Base-by-base conservation (phyloP, 1,140 invertebrate genomes). In the Lerema accius region DNA sequence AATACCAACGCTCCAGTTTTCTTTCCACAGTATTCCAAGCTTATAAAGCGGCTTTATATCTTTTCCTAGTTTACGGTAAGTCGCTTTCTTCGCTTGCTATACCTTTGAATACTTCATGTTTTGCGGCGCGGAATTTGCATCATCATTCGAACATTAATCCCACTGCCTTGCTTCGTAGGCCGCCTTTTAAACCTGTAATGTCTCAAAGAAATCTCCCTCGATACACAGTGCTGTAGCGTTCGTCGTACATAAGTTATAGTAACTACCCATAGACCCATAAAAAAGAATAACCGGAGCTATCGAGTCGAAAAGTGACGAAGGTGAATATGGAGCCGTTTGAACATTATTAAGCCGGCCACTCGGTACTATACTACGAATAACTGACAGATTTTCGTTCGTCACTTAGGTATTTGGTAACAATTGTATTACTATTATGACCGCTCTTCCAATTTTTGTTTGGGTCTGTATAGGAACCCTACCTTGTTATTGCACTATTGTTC, bases 111-210 rank as follows among this genome's bases (percentile, higher is more conserved):
- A 32, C 28, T 39, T 39, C 35, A 42, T 55, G 49, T 39, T 51
- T 51, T 51, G 49, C 49, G 11, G 15, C 37, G 13, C 11, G 7
- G 11, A 26, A 50, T 55, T 43, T 55, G 51, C 51, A 55, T 55
- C 51, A 55, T 55, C 51, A 55, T 55, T 55, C 19, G 51, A 55
- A 55, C 51, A 55, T 55, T 55, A 55, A 55, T 55, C 39, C 51
- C 4, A 43, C 51, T 55, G 39, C 39, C 16, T 28, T n/a, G 45
- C 17, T 42, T 42, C 50, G 50, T 40, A 37, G 37, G 51, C 40
- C 40, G 40, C 51, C 51, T 55, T 55, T 55, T 55, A 19, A 55
- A 55, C 51, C n/a, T 3, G 39, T 55, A 55, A 55, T 55, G 51
- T 55, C 37, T 55, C 51, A 55, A 55, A 42, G 50, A 42, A 17